Percentiles rank a stretch among this genome's conserved stretches.
phyloP scores from a whole-genome alignment of 30 jellyfish, hydroid and myxozoan species.

The Haliclystus octoradiatus region DNA sequence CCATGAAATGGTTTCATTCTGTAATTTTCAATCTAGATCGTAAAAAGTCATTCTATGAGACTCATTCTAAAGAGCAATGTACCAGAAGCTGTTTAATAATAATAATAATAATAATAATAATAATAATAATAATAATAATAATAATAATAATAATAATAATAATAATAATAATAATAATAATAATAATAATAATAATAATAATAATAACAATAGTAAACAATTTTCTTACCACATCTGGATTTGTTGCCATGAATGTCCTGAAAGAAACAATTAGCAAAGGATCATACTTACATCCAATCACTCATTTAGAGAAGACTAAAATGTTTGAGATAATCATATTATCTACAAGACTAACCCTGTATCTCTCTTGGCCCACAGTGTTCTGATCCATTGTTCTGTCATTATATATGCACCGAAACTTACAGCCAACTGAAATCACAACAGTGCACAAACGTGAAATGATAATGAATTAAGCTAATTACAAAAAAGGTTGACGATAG shows the following conservation, averaged over 20 bases:
- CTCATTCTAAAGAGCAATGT: no score
- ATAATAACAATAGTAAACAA: no score
- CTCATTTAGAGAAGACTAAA: background rate
- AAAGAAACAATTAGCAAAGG: conserved; percentile 4
- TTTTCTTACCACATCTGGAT: conserved; percentile 51
- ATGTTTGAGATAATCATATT: background rate
- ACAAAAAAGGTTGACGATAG: no score
- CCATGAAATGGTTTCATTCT: conserved; percentile 95
- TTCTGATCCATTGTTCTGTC: conserved; percentile 84
- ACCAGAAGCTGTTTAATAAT: no score
- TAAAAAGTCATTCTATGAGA: no score
- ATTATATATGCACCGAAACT: conserved; percentile 88
- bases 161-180: no score
- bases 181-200: no score
- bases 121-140: no score
- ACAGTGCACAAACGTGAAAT: no score
- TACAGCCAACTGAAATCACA: conserved; percentile 76
- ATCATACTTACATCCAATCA: conserved; percentile 5
- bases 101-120: no score
- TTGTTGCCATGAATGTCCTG: conserved; percentile 82
- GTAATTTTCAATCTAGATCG: conserved; percentile 51
- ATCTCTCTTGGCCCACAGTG: conserved; percentile 75
- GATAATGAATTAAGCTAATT: no score
- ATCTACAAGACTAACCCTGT: conserved; percentile 34
- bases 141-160: no score